Evolutionary conservation across 2,797 vertebrate genomes (phyloP).

Genomic region (Corythornis leucogaster): DNA sequence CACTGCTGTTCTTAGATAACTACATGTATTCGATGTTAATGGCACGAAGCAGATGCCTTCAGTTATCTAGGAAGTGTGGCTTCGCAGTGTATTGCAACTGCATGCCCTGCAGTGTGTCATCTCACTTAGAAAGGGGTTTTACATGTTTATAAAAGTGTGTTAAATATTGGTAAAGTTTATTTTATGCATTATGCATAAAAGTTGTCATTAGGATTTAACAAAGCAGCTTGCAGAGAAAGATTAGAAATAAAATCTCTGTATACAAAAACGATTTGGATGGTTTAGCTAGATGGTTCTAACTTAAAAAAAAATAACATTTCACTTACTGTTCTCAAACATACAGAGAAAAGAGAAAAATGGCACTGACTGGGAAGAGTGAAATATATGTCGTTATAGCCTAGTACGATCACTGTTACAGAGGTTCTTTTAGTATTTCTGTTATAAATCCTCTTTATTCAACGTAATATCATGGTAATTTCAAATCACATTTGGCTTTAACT

Average conservation of each 20-base stretch:
- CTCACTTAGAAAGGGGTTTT: slow-evolving; percentile 73
- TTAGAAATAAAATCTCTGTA: slow-evolving; percentile 82
- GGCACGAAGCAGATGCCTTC: slow-evolving; percentile 48
- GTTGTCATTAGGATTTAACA: slow-evolving; percentile 83
- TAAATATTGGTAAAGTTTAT: slow-evolving; percentile 82
- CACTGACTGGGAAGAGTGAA: slow-evolving; percentile 44
- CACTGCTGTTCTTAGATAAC: slow-evolving; percentile 44
- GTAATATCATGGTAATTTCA: slow-evolving; percentile 52
- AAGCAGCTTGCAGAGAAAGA: slow-evolving; percentile 81
- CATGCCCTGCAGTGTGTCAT: slow-evolving; percentile 66
- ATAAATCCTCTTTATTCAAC: slow-evolving; percentile 61
- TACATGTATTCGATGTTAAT: slow-evolving; percentile 64
- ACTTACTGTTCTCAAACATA: slow-evolving; percentile 69
- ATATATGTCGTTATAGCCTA: slow-evolving; percentile 27
- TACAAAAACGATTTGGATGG: slow-evolving; percentile 78
- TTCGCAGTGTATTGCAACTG: slow-evolving; percentile 39
- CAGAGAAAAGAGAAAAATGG: slow-evolving; percentile 53
- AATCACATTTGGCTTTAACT: slow-evolving; percentile 58
- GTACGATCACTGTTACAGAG: slow-evolving; percentile 23
- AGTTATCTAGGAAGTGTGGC: slow-evolving; percentile 11
- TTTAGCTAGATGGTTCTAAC: slow-evolving; percentile 78
- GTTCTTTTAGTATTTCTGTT: slow-evolving; percentile 49
- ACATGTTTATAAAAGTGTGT: slow-evolving; percentile 78
- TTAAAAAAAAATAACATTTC: slow-evolving; percentile 74
- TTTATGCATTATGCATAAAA: slow-evolving; percentile 84